Evolutionary conservation across 2,888 invertebrate species (phyloP).

Genomic region (Idaea straminata): DNA sequence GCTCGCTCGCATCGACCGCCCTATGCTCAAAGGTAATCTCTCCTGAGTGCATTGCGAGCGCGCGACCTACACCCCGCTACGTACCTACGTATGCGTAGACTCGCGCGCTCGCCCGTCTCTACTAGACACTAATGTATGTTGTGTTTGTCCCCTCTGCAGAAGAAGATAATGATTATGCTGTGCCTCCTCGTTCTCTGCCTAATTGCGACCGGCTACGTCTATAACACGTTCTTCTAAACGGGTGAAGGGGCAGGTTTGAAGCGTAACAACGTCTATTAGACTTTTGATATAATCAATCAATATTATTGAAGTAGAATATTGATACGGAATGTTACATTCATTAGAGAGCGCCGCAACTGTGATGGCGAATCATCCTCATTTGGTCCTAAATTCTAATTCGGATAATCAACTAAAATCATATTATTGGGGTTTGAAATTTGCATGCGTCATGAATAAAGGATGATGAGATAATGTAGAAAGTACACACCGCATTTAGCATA

Average conservation of each 20-base stretch:
- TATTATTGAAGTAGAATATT: slow-evolving; percentile 43
- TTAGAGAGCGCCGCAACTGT: slow-evolving; percentile 22
- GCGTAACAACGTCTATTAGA: slow-evolving; percentile 58
- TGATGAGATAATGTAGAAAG: slow-evolving; percentile 24
- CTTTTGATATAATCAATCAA: slow-evolving; percentile 39
- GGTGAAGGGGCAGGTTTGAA: slow-evolving; percentile 74
- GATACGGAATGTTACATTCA: slow-evolving; percentile 27
- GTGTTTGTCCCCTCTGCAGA: slow-evolving; percentile 85
- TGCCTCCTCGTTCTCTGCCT: slow-evolving; percentile 90
- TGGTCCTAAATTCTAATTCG: slow-evolving; percentile 36
- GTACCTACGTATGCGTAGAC: slow-evolving; percentile 22
- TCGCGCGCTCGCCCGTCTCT: slow-evolving; percentile 51
- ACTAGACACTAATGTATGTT: slow-evolving; percentile 68
- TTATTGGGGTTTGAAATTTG: slow-evolving; percentile 53
- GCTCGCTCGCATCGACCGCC: slow-evolving; percentile 43
- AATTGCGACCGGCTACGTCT: slow-evolving; percentile 81
- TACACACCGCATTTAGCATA: slow-evolving; percentile 12
- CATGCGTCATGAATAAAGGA: slow-evolving; percentile 43
- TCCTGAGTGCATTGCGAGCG: slow-evolving; percentile 40
- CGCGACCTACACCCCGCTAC: slow-evolving; percentile 29
- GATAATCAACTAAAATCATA: slow-evolving; percentile 23
- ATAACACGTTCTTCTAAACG: slow-evolving; percentile 77
- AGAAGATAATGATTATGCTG: slow-evolving; percentile 96
- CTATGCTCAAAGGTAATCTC: slow-evolving; percentile 70
- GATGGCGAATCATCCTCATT: slow-evolving; percentile 31